Base-by-base conservation (phyloP, 2,888 invertebrate genomes). In the Drosophila greeni region DNA sequence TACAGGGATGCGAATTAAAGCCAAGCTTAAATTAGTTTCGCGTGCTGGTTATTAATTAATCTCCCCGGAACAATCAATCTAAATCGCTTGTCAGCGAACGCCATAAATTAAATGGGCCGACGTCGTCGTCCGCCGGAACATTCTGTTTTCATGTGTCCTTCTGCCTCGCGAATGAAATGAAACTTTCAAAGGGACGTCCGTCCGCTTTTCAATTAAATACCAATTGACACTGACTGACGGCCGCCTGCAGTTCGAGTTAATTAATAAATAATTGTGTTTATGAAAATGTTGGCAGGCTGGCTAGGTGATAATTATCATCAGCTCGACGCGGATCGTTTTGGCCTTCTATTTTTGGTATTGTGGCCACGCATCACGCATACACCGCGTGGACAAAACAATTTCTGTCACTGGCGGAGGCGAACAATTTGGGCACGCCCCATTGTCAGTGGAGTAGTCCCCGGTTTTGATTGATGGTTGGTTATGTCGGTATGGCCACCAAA, bases 261-360 rank as follows among this genome's bases (percentile, higher is more conserved):
- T 79, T 82, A 82, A 82, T 82, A 75, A 77, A 72, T 64, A 76
- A 82, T 76, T 75, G 65, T 68, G 77, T 66, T 80, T 80, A 80
- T 75, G 77, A 75, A 75, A 82, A 80, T 65, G 68, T 34, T 20
- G 62, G 72, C 74, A 26, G 62, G 72, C 74, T 51, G 23, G 37
- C 54, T 42, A 55, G 68, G 54, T 61, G 34, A 74, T 78, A 73
- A 82, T 78, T 82, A 71, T 58, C 59, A 65, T 18, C 42, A 37
- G 33, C 23, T 16, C 12, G 12, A 24, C 20, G 20, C 18, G 1
- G 45, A 31, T 47, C 45, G 45, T 31, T 47, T 29, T 14, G 45
- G 36, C 39, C 20, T 40, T 61, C 31, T 36, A 59, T 34, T 33
- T 26, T 43, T 24, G 53, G 61, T 36, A 23, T 48, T 29, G 36